These are phyloP conservation scores for Microcaecilia unicolor DNA, from an alignment of 2,797 vertebrate genomes.

Conservation along the genomic window DNA sequence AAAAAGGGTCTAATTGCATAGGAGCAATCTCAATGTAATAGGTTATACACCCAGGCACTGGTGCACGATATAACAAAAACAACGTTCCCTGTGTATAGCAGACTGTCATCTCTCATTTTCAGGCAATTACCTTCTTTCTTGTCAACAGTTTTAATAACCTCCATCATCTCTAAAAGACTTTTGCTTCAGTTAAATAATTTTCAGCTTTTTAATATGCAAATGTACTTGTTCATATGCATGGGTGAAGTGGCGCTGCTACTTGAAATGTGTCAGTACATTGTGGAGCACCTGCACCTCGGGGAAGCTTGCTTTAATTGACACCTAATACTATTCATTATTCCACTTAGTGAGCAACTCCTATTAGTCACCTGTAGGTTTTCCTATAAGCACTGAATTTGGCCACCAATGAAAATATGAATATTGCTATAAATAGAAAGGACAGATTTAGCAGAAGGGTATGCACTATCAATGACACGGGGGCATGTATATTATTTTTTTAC, in stretches of 20 bases:
- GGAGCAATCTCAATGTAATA: slow-evolving; percentile 99
- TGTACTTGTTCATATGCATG: slow-evolving; percentile 87
- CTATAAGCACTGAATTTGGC: slow-evolving; percentile 66
- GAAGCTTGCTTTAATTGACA: slow-evolving; percentile 97
- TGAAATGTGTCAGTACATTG: slow-evolving; percentile 91
- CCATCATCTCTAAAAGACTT: slow-evolving; percentile 92
- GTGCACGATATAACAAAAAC: slow-evolving; percentile 90
- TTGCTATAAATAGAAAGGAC: slow-evolving; percentile 81
- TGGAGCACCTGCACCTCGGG: slow-evolving; percentile 92
- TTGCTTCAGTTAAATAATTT: slow-evolving; percentile 97
- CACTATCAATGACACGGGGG: slow-evolving; percentile 31
- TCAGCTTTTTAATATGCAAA: slow-evolving; percentile 97
- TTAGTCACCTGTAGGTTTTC: slow-evolving; percentile 92
- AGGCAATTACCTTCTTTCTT: slow-evolving; percentile 98
- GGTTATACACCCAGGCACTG: slow-evolving; percentile 98
- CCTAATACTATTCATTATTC: slow-evolving; percentile 98
- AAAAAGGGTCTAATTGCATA: slow-evolving; percentile 99
- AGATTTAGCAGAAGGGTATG: slow-evolving; percentile 62
- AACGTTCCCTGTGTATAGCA: slow-evolving; percentile 88
- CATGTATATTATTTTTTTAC: slow-evolving; percentile 31
- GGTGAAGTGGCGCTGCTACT: slow-evolving; percentile 91
- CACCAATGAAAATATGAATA: slow-evolving; percentile 75
- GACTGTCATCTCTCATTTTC: slow-evolving; percentile 96
- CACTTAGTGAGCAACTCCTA: slow-evolving; percentile 96
- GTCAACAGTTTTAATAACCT: slow-evolving; percentile 99